Conservation (phyloP, 2,797 vertebrate genomes). For the Salmo trutta region DNA sequence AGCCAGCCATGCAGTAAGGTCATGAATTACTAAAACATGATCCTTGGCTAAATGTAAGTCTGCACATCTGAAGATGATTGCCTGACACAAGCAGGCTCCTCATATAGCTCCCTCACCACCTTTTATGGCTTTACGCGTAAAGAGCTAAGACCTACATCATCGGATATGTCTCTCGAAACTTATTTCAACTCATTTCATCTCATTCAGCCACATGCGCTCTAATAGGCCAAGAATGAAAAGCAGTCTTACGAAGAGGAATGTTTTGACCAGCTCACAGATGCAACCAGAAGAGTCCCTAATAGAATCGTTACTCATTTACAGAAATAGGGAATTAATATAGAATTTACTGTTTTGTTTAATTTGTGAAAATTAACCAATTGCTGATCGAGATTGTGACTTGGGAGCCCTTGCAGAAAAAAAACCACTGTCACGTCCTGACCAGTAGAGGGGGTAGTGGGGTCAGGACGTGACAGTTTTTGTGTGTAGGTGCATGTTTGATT, state of each 20-base stretch:
- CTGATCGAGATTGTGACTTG: not conserved
- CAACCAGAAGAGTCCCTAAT: not conserved
- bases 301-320: not conserved
- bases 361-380: not conserved
- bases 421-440: too few species aligned
- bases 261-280: not conserved
- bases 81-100: slow-evolving; percentile 12
- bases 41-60: slow-evolving; percentile 24
- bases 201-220: not conserved
- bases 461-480: too few species aligned
- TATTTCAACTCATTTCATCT: not conserved
- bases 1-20: slow-evolving; percentile 18
- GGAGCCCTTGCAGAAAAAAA: not conserved
- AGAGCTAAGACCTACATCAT: not conserved
- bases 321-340: not conserved
- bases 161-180: too few species aligned
- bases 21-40: slow-evolving; percentile 31
- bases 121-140: not conserved
- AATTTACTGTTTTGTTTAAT: not conserved
- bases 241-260: not conserved
- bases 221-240: too few species aligned
- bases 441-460: too few species aligned
- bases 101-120: not conserved
- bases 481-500: too few species aligned
- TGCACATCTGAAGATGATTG: slow-evolving; percentile 20